Base-by-base conservation (phyloP, 2,888 invertebrate genomes). In the Cheilosia vernalis region DNA sequence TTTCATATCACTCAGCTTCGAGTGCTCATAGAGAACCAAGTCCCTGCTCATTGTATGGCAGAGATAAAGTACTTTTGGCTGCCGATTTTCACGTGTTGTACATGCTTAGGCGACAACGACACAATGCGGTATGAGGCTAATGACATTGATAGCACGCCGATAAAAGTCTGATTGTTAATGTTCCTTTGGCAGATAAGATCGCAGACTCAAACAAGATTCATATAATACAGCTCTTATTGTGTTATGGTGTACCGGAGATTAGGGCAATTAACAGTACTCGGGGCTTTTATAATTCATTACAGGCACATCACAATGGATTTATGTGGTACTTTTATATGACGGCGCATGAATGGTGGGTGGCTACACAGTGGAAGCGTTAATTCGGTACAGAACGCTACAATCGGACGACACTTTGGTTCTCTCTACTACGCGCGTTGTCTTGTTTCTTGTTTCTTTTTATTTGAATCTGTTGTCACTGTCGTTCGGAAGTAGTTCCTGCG, bases 201-300 rank as follows among this genome's bases (percentile, higher is more conserved):
- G n/a, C 19, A 44, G 53, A 4, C 4, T 37, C 37, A n/a, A 10
- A 40, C n/a, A 10, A 33, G 42, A 49, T 64, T 58, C 56, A 58
- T 47, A n/a, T n/a, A 51, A 56, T 42, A 37, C 33, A 21, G 5
- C 44, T 21, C 56, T 37, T 47, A 69, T 56, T 69, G 42, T 21
- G 55, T 47, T 56, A 33, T 37, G 56, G 27, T 49, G 27, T 37
- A 37, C 55, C 5, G 10, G 9, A 27, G 64, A 74, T 74, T 64
- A 74, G 6, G 37, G 6, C 74, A 56, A 70, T 70, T 70, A 70
- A 58, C 19, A 6, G n/a, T 47, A 4, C 69, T 30, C 63, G 63
- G 19, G 58, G 40, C 56, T 66, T 73, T 64, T 44, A 58, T 27
- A 42, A 56, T 66, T 74, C 58, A 64, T 64, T 74, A 64, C 47